Evolutionary conservation across 2,113 vertebrate species (phyloP).

Genomic region (Peromyscus maniculatus): DNA sequence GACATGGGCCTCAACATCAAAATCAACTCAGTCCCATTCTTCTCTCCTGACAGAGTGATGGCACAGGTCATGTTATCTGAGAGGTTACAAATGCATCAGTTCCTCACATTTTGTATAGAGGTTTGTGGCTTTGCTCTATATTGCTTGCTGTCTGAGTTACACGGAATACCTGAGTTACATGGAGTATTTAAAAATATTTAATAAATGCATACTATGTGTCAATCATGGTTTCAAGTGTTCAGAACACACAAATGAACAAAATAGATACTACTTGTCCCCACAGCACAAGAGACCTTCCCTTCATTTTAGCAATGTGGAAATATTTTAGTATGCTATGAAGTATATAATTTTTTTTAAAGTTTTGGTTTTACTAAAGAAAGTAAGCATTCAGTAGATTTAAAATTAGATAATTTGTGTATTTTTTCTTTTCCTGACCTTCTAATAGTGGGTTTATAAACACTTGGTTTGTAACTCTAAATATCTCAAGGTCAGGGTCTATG

Average conservation of each 20-base stretch:
- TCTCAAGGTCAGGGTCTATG: background rate
- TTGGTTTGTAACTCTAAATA: background rate
- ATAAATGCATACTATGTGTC: background rate
- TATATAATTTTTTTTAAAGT: background rate
- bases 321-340: background rate
- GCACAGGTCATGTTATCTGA: background rate
- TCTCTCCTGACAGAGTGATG: background rate
- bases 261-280: background rate
- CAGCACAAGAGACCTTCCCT: background rate
- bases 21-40: background rate
- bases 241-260: background rate
- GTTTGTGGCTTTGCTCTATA: background rate
- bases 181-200: background rate
- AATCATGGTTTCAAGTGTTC: background rate
- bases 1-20: background rate
- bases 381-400: background rate
- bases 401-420: background rate
- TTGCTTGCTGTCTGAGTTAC: background rate
- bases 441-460: background rate
- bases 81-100: background rate
- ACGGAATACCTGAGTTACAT: background rate
- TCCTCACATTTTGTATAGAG: background rate
- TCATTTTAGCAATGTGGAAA: background rate
- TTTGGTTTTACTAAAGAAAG: background rate
- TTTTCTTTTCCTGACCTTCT: background rate